These are phyloP conservation scores for Cryptus armator DNA, from an alignment of 2,888 invertebrate species.

Conservation along the genomic window DNA sequence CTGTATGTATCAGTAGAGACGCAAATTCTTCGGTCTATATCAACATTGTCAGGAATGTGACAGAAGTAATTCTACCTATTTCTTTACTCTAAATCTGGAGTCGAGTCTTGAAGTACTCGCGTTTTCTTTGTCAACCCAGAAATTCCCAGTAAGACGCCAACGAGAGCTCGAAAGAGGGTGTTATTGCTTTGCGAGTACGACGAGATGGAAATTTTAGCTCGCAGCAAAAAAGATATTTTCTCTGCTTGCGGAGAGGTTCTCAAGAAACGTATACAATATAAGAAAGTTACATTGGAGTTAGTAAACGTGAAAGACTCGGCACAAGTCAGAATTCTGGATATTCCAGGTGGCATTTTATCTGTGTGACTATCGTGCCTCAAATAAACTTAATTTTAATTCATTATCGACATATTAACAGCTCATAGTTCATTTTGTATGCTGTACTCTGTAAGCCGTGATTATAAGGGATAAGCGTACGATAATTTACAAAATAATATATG, in stretches of 20 bases:
- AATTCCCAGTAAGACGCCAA: constrained; percentile 4
- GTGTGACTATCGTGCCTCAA: not conserved
- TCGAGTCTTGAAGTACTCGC: not conserved
- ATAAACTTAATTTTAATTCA: constrained; percentile 6
- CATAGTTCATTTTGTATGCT: not conserved
- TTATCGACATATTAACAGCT: constrained; percentile 45
- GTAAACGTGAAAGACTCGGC: not conserved
- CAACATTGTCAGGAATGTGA: too few relatives aligned
- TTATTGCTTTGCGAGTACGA: constrained; percentile 4
- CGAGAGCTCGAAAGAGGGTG: not conserved
- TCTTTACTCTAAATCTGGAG: too few relatives aligned
- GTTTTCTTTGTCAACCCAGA: not conserved
- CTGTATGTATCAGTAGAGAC: too few relatives aligned
- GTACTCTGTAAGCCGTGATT: not conserved
- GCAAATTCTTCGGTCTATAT: too few relatives aligned
- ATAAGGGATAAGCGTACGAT: not conserved
- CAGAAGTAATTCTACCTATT: too few relatives aligned
- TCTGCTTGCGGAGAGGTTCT: not conserved
- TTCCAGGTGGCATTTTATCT: not conserved
- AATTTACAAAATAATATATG: constrained; percentile 19
- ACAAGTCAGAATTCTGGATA: not conserved
- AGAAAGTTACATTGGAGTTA: not conserved
- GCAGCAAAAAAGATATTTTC: too few relatives aligned
- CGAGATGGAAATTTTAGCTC: not conserved
- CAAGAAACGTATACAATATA: not conserved